Evolutionary conservation across 2,888 invertebrate genomes (phyloP).

Genomic region (Lepeophtheirus nordmannii): DNA sequence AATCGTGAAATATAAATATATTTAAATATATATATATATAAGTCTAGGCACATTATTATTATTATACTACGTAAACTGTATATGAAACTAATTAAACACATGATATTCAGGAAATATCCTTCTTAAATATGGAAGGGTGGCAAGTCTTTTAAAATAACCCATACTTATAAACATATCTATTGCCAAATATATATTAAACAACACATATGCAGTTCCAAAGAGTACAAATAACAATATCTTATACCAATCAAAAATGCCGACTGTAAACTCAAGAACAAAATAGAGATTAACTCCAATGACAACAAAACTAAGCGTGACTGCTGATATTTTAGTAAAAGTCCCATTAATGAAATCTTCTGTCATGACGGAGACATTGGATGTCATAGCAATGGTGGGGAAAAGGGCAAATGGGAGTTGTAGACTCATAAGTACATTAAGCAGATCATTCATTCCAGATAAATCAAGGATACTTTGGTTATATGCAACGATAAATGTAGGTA

Average conservation of each 20-base stretch:
- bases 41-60: too few species aligned
- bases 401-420: slow-evolving; percentile 73
- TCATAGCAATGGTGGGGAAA: slow-evolving; percentile 69
- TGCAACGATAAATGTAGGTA: slow-evolving; percentile 53
- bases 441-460: slow-evolving; percentile 63
- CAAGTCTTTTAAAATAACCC: slow-evolving; percentile 35
- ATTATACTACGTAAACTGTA: too few species aligned
- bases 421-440: slow-evolving; percentile 70
- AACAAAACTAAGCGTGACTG: slow-evolving; percentile 48
- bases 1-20: too few species aligned
- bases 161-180: slow-evolving; percentile 53
- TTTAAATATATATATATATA: too few species aligned
- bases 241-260: slow-evolving; percentile 33
- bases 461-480: slow-evolving; percentile 34
- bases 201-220: slow-evolving; percentile 49
- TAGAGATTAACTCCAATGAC: slow-evolving; percentile 64
- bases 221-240: slow-evolving; percentile 38
- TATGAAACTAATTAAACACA: too few species aligned
- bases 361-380: slow-evolving; percentile 38
- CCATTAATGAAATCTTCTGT: slow-evolving; percentile 30
- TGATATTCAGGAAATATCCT: background rate
- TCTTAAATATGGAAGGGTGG: background rate
- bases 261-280: slow-evolving; percentile 47
- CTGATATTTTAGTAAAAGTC: slow-evolving; percentile 52
- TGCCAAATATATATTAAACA: slow-evolving; percentile 56